A percentile compares a stretch with the other conserved stretches of the same genome.
phyloP scores from a whole-genome alignment of 2,113 vertebrate genomes.

The Elanus axillaris region DNA sequence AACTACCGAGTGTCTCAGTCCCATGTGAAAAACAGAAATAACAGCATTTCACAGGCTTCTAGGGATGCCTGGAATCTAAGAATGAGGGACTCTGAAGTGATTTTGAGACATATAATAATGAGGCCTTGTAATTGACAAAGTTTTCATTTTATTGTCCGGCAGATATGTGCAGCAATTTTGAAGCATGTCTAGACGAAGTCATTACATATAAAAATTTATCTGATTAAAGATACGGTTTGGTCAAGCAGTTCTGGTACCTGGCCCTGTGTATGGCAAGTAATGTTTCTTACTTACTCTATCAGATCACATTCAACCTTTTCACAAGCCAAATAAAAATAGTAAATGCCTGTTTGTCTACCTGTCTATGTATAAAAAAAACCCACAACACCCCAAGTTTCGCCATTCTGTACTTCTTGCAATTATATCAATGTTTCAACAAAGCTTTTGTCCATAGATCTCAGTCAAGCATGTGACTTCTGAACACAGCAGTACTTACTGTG shows the following conservation, averaged over 20 bases:
- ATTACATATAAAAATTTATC: not conserved
- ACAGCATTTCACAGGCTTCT: not conserved
- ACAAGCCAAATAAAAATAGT: not conserved
- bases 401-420: not conserved
- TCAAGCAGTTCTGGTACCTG: not conserved
- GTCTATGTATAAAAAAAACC: not conserved
- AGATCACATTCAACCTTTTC: not conserved
- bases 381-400: not conserved
- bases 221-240: not conserved
- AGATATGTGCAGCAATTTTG: not conserved
- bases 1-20: not conserved
- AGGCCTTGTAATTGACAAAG: not conserved
- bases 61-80: not conserved
- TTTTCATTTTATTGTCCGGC: not conserved
- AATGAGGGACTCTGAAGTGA: not conserved
- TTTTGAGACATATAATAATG: not conserved
- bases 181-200: not conserved
- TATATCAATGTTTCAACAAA: not conserved
- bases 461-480: not conserved
- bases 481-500: not conserved
- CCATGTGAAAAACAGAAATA: not conserved
- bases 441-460: not conserved
- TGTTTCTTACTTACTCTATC: not conserved
- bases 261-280: not conserved
- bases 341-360: not conserved